A percentile compares a stretch with the other conserved stretches of the same genome.
These are phyloP conservation scores for Falco naumanni DNA, from an alignment of 2,797 vertebrate genomes.

Conservation along the genomic window DNA sequence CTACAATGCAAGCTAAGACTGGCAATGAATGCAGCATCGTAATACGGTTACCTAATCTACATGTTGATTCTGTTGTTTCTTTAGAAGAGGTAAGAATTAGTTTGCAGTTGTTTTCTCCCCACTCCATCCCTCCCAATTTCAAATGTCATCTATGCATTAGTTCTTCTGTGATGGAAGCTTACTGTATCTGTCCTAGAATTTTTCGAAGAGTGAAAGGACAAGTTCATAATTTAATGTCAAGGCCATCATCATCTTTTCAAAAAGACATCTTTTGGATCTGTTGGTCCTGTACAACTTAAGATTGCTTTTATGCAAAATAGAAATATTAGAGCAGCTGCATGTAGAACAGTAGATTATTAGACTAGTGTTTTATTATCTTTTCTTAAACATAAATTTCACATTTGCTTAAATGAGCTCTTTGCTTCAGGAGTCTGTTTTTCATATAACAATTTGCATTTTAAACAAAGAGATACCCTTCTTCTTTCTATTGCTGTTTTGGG, in stretches of 20 bases:
- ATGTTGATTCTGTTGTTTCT: conserved; percentile 88
- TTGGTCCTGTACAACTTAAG: background rate
- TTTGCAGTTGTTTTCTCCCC: background rate
- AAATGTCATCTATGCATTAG: background rate
- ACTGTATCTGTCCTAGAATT: background rate
- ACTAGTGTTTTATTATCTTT: background rate
- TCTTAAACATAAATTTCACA: background rate
- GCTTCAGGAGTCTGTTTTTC: background rate
- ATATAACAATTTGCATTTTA: background rate
- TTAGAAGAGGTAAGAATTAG: conserved; percentile 87
- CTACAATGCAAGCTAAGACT: conserved; percentile 36
- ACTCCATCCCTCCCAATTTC: background rate
- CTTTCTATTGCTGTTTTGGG: background rate
- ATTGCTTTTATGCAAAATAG: background rate
- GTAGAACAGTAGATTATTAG: background rate
- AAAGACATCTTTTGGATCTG: background rate
- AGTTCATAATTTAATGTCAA: background rate
- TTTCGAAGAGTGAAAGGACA: background rate
- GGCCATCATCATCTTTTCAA: background rate
- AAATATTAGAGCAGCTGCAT: background rate
- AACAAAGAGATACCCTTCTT: background rate
- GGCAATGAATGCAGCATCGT: conserved; percentile 73
- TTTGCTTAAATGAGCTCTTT: background rate
- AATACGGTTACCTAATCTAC: conserved; percentile 89
- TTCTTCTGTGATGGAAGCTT: background rate